These are phyloP conservation scores for Eupithecia subfuscata DNA, from an alignment of 2,888 invertebrate genomes.

Conservation along the genomic window DNA sequence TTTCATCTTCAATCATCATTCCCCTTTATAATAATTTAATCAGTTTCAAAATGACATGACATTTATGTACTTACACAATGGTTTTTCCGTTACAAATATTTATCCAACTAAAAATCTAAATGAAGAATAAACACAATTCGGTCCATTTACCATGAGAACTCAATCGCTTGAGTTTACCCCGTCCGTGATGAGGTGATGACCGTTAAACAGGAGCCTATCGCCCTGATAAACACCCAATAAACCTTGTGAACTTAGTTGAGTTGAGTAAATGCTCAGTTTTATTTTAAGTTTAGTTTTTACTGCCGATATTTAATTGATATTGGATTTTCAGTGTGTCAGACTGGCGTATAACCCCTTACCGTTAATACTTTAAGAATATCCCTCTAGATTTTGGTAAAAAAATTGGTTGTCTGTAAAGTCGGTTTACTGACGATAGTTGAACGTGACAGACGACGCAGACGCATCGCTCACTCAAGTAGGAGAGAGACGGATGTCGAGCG, in stretches of 20 bases:
- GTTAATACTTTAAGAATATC: neutral
- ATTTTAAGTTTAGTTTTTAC: neutral
- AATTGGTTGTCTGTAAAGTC: no score
- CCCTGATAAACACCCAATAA: conserved; percentile 8
- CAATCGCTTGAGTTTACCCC: conserved; percentile 22
- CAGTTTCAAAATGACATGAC: neutral
- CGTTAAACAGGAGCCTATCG: conserved; percentile 27
- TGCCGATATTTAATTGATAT: neutral
- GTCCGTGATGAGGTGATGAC: conserved; percentile 21
- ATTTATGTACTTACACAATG: neutral
- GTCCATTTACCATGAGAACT: conserved; percentile 25
- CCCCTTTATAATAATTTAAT: neutral
- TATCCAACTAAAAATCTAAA: neutral
- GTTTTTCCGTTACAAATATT: neutral
- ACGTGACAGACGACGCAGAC: no score
- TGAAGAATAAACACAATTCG: conserved; percentile 24
- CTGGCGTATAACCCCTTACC: neutral
- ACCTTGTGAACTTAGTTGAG: neutral
- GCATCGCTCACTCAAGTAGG: no score
- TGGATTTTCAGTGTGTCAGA: neutral
- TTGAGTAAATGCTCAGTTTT: neutral
- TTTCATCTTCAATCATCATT: no score
- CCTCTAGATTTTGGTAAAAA: neutral
- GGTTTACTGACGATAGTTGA: no score
- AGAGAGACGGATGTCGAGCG: no score